phyloP scores from a whole-genome alignment of 2,888 invertebrate genomes.

The Cryptosula pallasiana region DNA sequence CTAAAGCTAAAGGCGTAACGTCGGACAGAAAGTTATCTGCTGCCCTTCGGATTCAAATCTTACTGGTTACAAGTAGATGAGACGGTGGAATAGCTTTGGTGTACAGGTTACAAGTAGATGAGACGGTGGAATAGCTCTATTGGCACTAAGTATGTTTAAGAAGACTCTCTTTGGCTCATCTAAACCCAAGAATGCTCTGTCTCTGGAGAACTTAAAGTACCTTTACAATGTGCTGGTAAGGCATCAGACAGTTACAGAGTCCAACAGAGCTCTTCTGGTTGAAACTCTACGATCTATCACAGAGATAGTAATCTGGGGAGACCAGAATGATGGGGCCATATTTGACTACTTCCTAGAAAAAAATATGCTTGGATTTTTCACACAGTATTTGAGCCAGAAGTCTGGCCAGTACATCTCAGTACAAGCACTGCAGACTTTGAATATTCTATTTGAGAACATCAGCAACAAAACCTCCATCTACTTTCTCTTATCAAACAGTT shows the following conservation, averaged over 20 bases:
- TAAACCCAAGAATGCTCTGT: constrained; percentile 95
- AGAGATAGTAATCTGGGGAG: constrained; percentile 99
- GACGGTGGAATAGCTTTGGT: too few relatives aligned
- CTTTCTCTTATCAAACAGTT: constrained; percentile 97
- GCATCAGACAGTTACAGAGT: constrained; percentile 90
- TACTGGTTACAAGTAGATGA: too few relatives aligned
- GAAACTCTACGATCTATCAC: constrained; percentile 95
- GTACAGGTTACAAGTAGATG: too few relatives aligned
- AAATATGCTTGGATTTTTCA: constrained; percentile 96
- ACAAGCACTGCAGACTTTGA: constrained; percentile 92
- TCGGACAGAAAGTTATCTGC: too few relatives aligned
- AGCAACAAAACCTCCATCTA: constrained; percentile 97
- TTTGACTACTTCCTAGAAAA: constrained; percentile 99
- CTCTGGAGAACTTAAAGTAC: constrained; percentile 93
- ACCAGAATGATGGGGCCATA: constrained; percentile 98
- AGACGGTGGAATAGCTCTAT: too few relatives aligned
- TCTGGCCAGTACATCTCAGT: constrained; percentile 96
- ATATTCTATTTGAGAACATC: constrained; percentile 98
- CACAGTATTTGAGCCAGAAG: constrained; percentile 94
- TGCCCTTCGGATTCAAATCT: too few relatives aligned
- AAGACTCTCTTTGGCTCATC: constrained; percentile 63
- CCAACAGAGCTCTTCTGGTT: constrained; percentile 86
- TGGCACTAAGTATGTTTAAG: too few relatives aligned
- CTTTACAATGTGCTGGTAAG: constrained; percentile 86
- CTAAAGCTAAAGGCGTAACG: too few relatives aligned